These are phyloP conservation scores for Euspilapteryx auroguttella DNA, from an alignment of 2,888 invertebrate genomes.

Conservation along the genomic window DNA sequence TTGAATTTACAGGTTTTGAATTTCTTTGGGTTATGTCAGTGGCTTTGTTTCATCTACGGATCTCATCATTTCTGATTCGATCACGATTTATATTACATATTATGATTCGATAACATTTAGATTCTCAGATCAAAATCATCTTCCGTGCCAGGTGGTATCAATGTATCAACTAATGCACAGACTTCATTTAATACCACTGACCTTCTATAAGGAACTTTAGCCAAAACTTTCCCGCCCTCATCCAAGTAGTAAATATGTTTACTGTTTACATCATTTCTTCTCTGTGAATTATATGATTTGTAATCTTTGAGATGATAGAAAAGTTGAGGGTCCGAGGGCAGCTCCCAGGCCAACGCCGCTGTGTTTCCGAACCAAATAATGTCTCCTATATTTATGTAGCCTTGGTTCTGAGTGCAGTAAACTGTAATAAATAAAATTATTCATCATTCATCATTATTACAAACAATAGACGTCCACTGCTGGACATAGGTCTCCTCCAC, in stretches of 20 bases:
- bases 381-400: conserved; percentile 57
- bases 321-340: conserved; percentile 63
- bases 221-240: neutral
- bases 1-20: no score
- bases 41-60: no score
- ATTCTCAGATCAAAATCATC: no score
- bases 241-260: neutral
- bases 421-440: conserved; percentile 28
- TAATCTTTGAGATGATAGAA: conserved; percentile 21
- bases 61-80: no score
- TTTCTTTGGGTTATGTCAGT: no score
- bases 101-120: no score
- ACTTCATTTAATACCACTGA: neutral
- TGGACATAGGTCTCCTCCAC: neutral
- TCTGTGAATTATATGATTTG: neutral
- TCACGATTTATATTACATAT: no score
- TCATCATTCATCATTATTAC: neutral
- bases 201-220: neutral
- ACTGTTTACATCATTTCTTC: neutral
- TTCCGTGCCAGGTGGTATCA: no score
- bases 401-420: conserved; percentile 65
- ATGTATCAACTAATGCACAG: no score
- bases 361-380: conserved; percentile 72
- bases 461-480: neutral
- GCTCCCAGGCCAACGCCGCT: conserved; percentile 76